phyloP scores from a whole-genome alignment of 2,113 vertebrate genomes.

The Burhinus bistriatus region DNA sequence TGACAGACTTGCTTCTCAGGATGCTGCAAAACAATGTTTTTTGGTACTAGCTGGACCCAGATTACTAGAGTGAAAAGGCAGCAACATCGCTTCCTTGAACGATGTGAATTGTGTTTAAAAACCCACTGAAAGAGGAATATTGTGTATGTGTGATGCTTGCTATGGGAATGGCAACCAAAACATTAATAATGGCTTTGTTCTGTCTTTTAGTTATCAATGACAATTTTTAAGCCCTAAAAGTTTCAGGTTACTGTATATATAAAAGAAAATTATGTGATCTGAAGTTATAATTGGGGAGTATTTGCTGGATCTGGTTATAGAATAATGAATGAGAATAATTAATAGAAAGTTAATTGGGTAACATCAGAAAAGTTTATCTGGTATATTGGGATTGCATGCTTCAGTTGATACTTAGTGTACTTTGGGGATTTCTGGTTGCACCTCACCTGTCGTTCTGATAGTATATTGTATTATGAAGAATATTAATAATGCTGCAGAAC shows the following conservation, averaged over 20 bases:
- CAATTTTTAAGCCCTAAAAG: not conserved
- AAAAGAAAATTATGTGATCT: conserved; percentile 47
- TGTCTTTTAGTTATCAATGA: not conserved
- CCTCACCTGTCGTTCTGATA: conserved; percentile 70
- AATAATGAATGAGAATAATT: conserved; percentile 72
- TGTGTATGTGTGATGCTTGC: not conserved
- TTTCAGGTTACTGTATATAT: conserved; percentile 23
- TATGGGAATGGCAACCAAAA: not conserved
- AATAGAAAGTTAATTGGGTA: conserved; percentile 77
- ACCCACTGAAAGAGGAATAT: not conserved
- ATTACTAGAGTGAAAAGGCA: not conserved
- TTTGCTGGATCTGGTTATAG: conserved; percentile 46
- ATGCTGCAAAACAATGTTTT: not conserved
- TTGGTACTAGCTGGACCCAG: not conserved
- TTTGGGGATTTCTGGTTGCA: conserved; percentile 68
- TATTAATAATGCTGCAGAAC: conserved; percentile 81
- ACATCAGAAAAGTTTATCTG: conserved; percentile 69
- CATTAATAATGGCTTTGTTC: not conserved
- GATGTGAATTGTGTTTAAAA: not conserved
- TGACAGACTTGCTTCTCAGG: not conserved
- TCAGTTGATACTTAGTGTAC: conserved; percentile 68
- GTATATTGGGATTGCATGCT: conserved; percentile 68
- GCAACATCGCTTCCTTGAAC: not conserved
- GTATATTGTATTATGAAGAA: conserved; percentile 74
- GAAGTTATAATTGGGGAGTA: conserved; percentile 58